Percentiles rank a stretch among this genome's conserved stretches.
Evolutionary conservation across 2,888 invertebrate species (phyloP).

Genomic region (Marronus borbonicus): DNA sequence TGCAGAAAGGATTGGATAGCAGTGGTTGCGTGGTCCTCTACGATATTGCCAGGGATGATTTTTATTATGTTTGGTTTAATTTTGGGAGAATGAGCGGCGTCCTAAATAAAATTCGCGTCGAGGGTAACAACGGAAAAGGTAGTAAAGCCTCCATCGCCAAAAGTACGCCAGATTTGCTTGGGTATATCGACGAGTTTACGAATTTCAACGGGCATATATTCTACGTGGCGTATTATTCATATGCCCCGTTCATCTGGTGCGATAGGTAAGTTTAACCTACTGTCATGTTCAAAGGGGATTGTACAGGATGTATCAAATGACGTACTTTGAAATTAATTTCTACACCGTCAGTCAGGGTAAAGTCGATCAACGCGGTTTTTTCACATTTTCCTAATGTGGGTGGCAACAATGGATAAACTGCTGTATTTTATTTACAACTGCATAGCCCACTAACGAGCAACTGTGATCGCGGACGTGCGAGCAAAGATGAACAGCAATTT

Average conservation of each 20-base stretch:
- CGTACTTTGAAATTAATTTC: no score
- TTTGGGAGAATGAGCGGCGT: conserved; percentile 42
- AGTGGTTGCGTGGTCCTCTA: conserved; percentile 43
- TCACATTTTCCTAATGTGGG: no score
- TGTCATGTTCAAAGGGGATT: not conserved
- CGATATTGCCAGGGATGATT: conserved; percentile 33
- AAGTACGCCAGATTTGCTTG: conserved; percentile 21
- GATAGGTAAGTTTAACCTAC: conserved; percentile 28
- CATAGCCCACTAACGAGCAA: no score
- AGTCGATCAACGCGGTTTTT: no score
- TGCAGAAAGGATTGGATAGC: conserved; percentile 43
- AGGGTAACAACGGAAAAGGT: not conserved
- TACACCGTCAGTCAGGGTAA: no score
- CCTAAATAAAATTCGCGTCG: conserved; percentile 38
- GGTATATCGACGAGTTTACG: conserved; percentile 47
- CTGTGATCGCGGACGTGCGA: no score
- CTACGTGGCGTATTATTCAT: conserved; percentile 48
- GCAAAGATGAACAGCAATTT: no score
- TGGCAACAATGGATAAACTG: no score
- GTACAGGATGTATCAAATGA: not conserved
- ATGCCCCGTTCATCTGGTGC: conserved; percentile 50
- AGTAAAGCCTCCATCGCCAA: not conserved
- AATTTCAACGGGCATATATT: conserved; percentile 51
- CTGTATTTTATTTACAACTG: no score
- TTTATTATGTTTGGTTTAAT: conserved; percentile 50